Evolutionary conservation across 2,797 vertebrate genomes (phyloP).

Genomic region (Onychomys torridus): DNA sequence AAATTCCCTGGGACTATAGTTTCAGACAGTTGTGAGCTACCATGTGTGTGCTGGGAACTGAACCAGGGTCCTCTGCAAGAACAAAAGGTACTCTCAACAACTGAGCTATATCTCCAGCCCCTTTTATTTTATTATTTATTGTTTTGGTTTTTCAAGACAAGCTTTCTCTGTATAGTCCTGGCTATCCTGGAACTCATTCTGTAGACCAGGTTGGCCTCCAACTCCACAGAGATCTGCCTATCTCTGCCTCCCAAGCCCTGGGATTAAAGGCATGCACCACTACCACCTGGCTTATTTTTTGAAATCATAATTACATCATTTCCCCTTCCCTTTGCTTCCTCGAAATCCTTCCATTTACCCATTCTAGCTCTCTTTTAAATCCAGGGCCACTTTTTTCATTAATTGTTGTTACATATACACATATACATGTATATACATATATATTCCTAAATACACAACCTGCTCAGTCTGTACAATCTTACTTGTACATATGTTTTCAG

Average conservation of each 20-base stretch:
- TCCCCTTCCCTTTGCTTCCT: neutral
- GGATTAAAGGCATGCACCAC: no score
- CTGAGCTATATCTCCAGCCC: neutral
- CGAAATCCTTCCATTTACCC: neutral
- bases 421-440: neutral
- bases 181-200: no score
- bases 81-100: neutral
- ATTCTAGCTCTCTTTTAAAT: neutral
- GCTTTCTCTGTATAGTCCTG: no score
- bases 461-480: neutral
- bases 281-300: neutral
- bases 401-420: neutral
- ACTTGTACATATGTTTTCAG: neutral
- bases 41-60: neutral
- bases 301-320: neutral
- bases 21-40: neutral
- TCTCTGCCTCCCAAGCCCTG: no score
- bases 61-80: neutral
- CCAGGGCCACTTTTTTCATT: neutral
- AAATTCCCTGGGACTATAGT: neutral
- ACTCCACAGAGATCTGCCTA: no score
- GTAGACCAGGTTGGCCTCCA: no score
- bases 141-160: no score
- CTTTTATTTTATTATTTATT: neutral
- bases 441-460: neutral